A percentile compares a stretch with the other conserved stretches of the same genome.
These are phyloP conservation scores for Thunnus thynnus DNA, from an alignment of 2,113 vertebrate genomes.

Conservation along the genomic window DNA sequence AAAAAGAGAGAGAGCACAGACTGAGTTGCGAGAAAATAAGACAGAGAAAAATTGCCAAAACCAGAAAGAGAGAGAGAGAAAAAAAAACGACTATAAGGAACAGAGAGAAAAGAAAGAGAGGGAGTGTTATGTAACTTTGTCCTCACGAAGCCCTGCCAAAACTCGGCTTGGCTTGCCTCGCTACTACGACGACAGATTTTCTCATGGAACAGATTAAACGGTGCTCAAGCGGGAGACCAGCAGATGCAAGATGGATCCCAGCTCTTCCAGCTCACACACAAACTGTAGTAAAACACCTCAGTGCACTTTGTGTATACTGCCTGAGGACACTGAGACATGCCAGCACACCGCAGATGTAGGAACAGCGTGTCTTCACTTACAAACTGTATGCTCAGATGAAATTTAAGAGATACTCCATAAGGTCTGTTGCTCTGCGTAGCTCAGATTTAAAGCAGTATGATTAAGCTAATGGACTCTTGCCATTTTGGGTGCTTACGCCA, in stretches of 20 bases:
- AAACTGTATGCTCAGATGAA: background rate
- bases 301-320: constrained; percentile 9
- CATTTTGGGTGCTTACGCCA: background rate
- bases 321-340: constrained; percentile 43
- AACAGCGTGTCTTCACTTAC: constrained; percentile 8
- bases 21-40: constrained; percentile 5
- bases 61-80: constrained; percentile 6
- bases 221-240: constrained; percentile 36
- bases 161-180: constrained; percentile 53
- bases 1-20: background rate
- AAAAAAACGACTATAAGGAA: constrained; percentile 31
- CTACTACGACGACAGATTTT: constrained; percentile 66
- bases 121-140: constrained; percentile 67
- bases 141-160: constrained; percentile 64
- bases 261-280: constrained; percentile 37
- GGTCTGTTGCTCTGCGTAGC: background rate
- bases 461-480: background rate
- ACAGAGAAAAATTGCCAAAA: constrained; percentile 19
- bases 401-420: background rate
- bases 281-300: constrained; percentile 49
- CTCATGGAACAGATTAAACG: constrained; percentile 73
- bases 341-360: background rate
- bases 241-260: constrained; percentile 55
- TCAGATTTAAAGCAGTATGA: background rate
- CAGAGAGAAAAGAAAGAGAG: constrained; percentile 14